Evolutionary conservation across 2,797 vertebrate genomes (phyloP).

Genomic region (Taeniopygia guttata): DNA sequence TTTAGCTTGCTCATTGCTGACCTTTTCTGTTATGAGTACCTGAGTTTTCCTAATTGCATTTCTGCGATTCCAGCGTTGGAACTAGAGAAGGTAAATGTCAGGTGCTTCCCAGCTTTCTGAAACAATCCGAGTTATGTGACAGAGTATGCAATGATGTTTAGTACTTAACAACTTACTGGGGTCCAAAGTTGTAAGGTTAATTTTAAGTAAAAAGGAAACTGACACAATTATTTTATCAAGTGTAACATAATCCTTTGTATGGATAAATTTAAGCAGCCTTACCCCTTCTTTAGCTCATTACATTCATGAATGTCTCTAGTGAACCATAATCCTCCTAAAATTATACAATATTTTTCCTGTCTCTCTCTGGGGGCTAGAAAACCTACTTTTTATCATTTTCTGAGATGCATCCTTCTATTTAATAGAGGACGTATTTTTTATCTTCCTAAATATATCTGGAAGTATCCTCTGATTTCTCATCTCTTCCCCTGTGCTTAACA

Average conservation of each 20-base stretch:
- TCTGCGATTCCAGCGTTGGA: constrained; percentile 46
- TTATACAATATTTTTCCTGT: not conserved
- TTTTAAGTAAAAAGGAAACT: not conserved
- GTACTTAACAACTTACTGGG: not conserved
- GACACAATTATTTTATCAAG: constrained; percentile 38
- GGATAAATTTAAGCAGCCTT: constrained; percentile 29
- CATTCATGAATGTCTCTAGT: not conserved
- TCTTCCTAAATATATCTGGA: not conserved
- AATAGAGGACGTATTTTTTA: not conserved
- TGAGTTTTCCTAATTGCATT: constrained; percentile 38
- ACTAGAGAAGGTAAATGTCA: constrained; percentile 46
- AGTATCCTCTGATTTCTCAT: not conserved
- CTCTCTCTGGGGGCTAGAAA: not conserved
- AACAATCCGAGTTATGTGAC: not conserved
- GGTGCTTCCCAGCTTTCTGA: not conserved
- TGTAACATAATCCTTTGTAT: not conserved
- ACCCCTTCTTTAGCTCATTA: constrained; percentile 15
- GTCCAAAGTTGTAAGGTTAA: not conserved
- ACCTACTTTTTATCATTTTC: not conserved
- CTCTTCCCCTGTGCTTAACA: not conserved
- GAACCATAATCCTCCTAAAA: constrained; percentile 24
- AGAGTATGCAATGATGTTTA: constrained; percentile 15
- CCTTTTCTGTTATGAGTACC: constrained; percentile 47
- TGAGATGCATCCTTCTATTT: constrained; percentile 1
- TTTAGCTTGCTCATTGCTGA: constrained; percentile 55